Conservation (phyloP, 1,140 invertebrate species). For the Lerema accius region DNA sequence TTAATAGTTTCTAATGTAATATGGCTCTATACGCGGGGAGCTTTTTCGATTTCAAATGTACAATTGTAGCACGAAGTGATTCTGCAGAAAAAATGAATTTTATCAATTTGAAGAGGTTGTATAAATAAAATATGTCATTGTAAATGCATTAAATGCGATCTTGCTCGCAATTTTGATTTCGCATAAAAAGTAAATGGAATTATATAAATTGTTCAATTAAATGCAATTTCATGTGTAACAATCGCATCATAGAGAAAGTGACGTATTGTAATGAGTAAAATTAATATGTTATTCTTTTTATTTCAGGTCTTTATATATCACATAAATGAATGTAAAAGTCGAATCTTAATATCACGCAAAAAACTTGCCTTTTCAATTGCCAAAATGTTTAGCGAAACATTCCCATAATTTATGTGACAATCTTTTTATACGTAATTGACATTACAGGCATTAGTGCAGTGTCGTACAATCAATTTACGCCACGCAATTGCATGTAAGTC, state of each 20-base stretch:
- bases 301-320: too few relatives aligned
- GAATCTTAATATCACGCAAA: too few relatives aligned
- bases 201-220: neutral
- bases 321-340: too few relatives aligned
- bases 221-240: neutral
- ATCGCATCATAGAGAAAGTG: too few relatives aligned
- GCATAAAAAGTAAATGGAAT: neutral
- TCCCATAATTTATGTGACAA: neutral
- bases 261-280: too few relatives aligned
- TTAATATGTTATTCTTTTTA: too few relatives aligned
- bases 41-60: slow-evolving; percentile 17
- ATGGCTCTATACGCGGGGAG: neutral
- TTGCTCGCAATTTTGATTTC: neutral
- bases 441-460: neutral
- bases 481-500: slow-evolving; percentile 10
- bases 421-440: neutral
- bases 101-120: slow-evolving; percentile 9
- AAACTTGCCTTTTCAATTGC: too few relatives aligned
- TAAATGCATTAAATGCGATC: neutral
- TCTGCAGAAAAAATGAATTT: slow-evolving; percentile 2
- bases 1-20: neutral
- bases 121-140: slow-evolving; percentile 1
- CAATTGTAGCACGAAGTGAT: slow-evolving; percentile 24
- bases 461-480: neutral
- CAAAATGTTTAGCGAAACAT: neutral